These are phyloP conservation scores for Mactromeris polynyma DNA, from an alignment of 2,888 invertebrate species.

Conservation along the genomic window DNA sequence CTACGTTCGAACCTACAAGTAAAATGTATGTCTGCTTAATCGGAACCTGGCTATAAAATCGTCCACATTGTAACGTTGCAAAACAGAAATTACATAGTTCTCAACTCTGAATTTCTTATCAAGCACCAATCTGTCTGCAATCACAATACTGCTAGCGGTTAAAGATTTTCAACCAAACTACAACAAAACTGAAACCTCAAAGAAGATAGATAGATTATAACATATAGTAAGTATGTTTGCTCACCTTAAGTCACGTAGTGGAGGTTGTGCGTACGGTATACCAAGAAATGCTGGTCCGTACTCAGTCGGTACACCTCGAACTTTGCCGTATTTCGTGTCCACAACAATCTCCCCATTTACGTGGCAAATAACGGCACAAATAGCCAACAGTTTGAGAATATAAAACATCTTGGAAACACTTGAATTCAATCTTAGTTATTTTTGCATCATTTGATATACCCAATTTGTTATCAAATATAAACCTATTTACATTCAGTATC, in stretches of 20 bases:
- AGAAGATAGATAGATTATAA: too few relatives aligned
- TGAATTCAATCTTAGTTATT: neutral
- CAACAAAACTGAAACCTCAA: too few relatives aligned
- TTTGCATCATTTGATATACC: neutral
- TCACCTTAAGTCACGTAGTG: conserved; percentile 74
- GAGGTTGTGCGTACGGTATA: conserved; percentile 80
- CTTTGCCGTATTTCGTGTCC: conserved; percentile 73
- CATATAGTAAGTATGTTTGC: too few relatives aligned
- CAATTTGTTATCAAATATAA: neutral
- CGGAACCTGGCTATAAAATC: too few relatives aligned
- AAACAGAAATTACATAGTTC: too few relatives aligned
- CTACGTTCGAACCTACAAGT: too few relatives aligned
- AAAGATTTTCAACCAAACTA: too few relatives aligned
- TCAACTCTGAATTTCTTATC: too few relatives aligned
- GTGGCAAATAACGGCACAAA: neutral
- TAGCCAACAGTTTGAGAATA: neutral
- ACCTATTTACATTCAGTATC: neutral
- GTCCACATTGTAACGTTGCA: too few relatives aligned
- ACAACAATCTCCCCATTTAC: conserved; percentile 57
- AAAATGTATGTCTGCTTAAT: too few relatives aligned
- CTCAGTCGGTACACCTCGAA: conserved; percentile 70
- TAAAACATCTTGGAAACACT: neutral
- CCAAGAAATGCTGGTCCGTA: conserved; percentile 76
- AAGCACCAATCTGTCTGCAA: too few relatives aligned
- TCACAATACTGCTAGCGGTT: too few relatives aligned